phyloP scores from a whole-genome alignment of 35 echinoderm and acorn worm species.

The Ophioderma brevispina region DNA sequence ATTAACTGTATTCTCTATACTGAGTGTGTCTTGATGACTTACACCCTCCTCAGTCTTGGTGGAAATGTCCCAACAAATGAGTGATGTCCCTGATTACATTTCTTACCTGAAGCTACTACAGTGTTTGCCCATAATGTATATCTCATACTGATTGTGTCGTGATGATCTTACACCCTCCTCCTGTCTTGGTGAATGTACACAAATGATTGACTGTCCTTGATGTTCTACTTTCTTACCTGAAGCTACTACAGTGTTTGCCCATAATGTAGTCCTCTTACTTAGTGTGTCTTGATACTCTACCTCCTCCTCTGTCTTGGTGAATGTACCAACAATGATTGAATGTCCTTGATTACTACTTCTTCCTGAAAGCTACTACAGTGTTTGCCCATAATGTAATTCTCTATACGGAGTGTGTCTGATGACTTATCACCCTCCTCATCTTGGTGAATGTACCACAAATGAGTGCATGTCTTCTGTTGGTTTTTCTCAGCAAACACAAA shows the following conservation, averaged over 20 bases:
- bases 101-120: conserved; percentile 92
- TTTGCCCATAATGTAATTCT: conserved; percentile 88
- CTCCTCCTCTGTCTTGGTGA: conserved; percentile 61
- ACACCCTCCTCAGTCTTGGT: conserved; percentile 53
- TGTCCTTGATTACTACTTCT: conserved; percentile 75
- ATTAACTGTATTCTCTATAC: conserved; percentile 82
- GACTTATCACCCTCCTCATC: conserved; percentile 36
- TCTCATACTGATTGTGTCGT: conserved; percentile 70
- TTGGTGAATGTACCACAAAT: conserved; percentile 86
- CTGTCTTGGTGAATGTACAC: conserved; percentile 81
- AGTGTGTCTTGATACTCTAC: conserved; percentile 55
- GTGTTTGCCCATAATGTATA: conserved; percentile 95
- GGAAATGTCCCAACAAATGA: conserved; percentile 83
- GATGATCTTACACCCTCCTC: conserved; percentile 47
- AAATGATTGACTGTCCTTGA: conserved; percentile 91
- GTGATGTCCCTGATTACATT: conserved; percentile 45
- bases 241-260: conserved; percentile 93
- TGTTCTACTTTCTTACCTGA: conserved; percentile 84
- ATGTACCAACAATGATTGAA: conserved; percentile 94
- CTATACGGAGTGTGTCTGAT: conserved; percentile 67
- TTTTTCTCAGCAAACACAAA: conserved; percentile 90
- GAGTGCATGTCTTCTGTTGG: conserved; percentile 87
- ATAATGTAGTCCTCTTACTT: conserved; percentile 81
- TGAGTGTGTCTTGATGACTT: conserved; percentile 56
- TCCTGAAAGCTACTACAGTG: conserved; percentile 92